Conservation (phyloP, 2,113 vertebrate species). For the Heliornis fulica region DNA sequence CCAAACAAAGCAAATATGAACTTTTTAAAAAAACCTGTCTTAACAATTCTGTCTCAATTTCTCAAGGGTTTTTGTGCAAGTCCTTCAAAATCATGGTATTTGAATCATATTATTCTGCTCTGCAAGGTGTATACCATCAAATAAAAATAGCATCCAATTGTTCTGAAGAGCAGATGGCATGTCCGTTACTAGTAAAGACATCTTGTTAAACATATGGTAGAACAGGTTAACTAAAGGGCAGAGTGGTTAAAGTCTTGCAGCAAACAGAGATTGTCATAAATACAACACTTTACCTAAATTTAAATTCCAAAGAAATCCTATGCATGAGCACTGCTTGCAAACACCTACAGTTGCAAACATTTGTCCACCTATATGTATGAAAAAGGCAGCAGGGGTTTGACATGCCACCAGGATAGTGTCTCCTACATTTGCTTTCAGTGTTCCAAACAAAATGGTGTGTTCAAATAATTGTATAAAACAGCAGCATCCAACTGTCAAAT, state of each 20-base stretch:
- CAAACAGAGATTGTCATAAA: slow-evolving; percentile 52
- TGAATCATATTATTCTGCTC: slow-evolving; percentile 4
- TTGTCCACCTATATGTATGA: background rate
- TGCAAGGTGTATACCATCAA: slow-evolving; percentile 58
- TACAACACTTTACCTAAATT: slow-evolving; percentile 17
- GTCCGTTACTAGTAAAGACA: slow-evolving; percentile 72
- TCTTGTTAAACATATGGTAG: slow-evolving; percentile 71
- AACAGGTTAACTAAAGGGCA: slow-evolving; percentile 73
- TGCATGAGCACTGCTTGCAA: background rate
- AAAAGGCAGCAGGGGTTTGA: background rate
- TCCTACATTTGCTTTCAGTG: background rate
- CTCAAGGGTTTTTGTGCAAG: background rate
- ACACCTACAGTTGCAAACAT: background rate
- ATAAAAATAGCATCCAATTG: slow-evolving; percentile 68
- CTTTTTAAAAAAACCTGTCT: background rate
- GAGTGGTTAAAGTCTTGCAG: slow-evolving; percentile 46
- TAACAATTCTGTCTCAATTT: background rate
- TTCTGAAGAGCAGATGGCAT: slow-evolving; percentile 70
- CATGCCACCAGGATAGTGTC: background rate
- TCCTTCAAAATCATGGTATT: slow-evolving; percentile 20
- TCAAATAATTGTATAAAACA: background rate
- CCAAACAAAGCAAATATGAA: background rate
- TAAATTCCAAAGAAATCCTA: background rate
- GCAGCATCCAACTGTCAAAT: background rate
- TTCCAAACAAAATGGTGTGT: background rate